A percentile compares a stretch with the other conserved stretches of the same genome.
Conservation (phyloP, 2,888 invertebrate genomes). For the Drosophila flavopinicola region DNA sequence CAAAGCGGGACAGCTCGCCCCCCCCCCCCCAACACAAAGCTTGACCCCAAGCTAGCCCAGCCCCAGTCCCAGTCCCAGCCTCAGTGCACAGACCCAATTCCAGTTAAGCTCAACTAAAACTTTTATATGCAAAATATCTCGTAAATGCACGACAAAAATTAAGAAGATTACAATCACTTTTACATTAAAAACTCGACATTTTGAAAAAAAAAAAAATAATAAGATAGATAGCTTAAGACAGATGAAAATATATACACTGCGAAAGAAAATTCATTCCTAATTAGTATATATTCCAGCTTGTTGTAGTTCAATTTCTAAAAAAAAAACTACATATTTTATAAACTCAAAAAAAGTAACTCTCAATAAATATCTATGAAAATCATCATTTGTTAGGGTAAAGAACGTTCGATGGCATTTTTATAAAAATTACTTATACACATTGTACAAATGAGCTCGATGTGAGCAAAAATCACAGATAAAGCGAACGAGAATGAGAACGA, state of each 20-base stretch:
- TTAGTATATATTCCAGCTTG: too few relatives aligned
- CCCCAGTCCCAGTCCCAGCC: conserved; percentile 23
- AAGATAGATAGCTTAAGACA: neutral
- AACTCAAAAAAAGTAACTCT: too few relatives aligned
- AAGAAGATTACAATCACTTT: conserved; percentile 24
- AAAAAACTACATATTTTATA: too few relatives aligned
- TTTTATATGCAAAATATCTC: conserved; percentile 4
- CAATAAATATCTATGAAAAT: neutral
- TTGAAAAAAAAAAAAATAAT: neutral
- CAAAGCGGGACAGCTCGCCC: conserved; percentile 27
- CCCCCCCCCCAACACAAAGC: conserved; percentile 22
- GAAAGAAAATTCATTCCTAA: too few relatives aligned
- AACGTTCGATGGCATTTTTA: neutral
- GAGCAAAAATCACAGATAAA: conserved; percentile 36
- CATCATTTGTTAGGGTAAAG: conserved; percentile 19
- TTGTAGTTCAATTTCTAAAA: too few relatives aligned
- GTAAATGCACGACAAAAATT: conserved; percentile 33
- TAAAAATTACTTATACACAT: neutral
- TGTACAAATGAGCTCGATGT: conserved; percentile 35
- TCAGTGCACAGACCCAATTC: conserved; percentile 9
- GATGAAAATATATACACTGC: too few relatives aligned
- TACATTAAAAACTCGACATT: conserved; percentile 9
- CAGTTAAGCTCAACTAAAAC: neutral
- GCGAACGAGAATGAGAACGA: conserved; percentile 6
- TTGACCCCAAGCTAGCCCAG: conserved; percentile 27